Evolutionary conservation across 2,888 invertebrate genomes (phyloP).

Genomic region (Scaptomyza parva): DNA sequence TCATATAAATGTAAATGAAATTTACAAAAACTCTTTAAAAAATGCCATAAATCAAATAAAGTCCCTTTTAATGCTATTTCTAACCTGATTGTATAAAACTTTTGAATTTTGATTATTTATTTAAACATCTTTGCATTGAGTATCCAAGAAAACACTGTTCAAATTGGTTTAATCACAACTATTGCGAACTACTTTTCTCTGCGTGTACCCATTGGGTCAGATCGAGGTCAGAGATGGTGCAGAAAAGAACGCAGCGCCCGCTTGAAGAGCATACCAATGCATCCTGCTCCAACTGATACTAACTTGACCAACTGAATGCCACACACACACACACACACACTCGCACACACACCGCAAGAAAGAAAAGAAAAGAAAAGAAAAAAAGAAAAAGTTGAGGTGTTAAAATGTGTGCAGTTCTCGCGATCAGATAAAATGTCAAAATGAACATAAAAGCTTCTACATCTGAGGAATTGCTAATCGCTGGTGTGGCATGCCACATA

Average conservation of each 20-base stretch:
- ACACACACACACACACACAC: slow-evolving; percentile 52
- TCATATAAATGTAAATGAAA: too few relatives aligned
- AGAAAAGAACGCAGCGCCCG: background rate
- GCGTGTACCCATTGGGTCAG: slow-evolving; percentile 15
- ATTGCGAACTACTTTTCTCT: background rate
- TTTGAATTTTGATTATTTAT: background rate
- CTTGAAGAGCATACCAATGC: slow-evolving; percentile 49
- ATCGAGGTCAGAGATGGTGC: slow-evolving; percentile 2
- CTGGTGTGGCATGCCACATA: slow-evolving; percentile 34
- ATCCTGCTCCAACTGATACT: slow-evolving; percentile 25
- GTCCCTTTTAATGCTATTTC: too few relatives aligned
- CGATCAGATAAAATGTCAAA: slow-evolving; percentile 83
- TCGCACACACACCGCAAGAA: slow-evolving; percentile 41
- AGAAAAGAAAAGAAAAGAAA: slow-evolving; percentile 16
- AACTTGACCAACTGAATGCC: slow-evolving; percentile 36
- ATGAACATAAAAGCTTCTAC: slow-evolving; percentile 83
- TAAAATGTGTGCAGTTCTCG: slow-evolving; percentile 82
- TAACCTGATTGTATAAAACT: too few relatives aligned
- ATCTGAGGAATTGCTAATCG: slow-evolving; percentile 82
- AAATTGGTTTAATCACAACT: background rate
- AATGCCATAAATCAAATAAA: too few relatives aligned
- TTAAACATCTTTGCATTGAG: background rate
- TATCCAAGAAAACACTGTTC: background rate
- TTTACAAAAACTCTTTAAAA: too few relatives aligned
- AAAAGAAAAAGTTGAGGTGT: slow-evolving; percentile 62